A percentile compares a stretch with the other conserved stretches of the same genome.
Conservation (phyloP, 2,113 vertebrate genomes). For the Struthio camelus region DNA sequence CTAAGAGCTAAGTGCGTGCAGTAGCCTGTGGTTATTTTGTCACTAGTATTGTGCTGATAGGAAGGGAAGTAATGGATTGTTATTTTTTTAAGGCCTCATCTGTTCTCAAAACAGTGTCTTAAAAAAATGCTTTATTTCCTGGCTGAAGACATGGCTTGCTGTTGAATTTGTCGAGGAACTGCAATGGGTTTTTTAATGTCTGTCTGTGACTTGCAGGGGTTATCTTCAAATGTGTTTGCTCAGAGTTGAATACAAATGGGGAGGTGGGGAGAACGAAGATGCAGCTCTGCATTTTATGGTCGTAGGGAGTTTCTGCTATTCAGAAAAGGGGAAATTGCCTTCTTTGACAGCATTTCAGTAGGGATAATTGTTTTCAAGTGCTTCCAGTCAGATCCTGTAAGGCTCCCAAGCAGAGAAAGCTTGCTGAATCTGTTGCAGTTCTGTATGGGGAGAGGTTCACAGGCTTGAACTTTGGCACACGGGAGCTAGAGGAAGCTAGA, state of each 20-base stretch:
- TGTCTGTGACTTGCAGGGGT: not conserved
- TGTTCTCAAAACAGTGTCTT: not conserved
- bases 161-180: not conserved
- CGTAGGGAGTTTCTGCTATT: not conserved
- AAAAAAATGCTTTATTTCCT: not conserved
- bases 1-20: not conserved
- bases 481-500: not conserved
- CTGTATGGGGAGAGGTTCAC: not conserved
- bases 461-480: not conserved
- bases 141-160: not conserved
- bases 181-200: not conserved
- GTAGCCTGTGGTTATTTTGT: not conserved
- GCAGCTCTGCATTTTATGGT: not conserved
- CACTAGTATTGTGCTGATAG: not conserved
- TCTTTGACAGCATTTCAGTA: not conserved
- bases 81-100: conserved; percentile 17
- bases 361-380: not conserved
- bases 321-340: not conserved
- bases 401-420: not conserved
- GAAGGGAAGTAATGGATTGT: not conserved
- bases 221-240: not conserved
- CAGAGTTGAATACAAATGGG: not conserved
- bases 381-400: not conserved
- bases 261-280: not conserved
- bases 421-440: not conserved